These are phyloP conservation scores for Phyllopteryx taeniolatus DNA, from an alignment of 2,113 vertebrate genomes.

Conservation along the genomic window DNA sequence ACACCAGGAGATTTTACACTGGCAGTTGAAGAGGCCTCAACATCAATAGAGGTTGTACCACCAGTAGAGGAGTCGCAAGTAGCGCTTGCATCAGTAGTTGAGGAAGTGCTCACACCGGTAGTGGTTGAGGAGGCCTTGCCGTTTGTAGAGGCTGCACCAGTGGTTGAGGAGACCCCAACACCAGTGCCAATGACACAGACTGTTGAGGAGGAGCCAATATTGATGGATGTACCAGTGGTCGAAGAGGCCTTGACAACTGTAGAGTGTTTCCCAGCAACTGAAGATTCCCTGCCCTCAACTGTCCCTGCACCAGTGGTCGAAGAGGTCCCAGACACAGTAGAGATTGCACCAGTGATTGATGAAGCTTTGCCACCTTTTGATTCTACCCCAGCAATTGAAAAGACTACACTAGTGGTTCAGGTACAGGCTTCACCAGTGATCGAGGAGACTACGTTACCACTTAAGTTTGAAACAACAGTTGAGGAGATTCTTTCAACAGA, in stretches of 20 bases:
- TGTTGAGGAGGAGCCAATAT: neutral
- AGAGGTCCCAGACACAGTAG: neutral
- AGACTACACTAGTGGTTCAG: neutral
- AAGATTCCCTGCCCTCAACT: neutral
- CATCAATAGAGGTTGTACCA: neutral
- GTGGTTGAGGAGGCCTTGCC: neutral
- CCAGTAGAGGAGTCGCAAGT: neutral
- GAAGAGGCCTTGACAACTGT: neutral
- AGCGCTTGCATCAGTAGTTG: neutral
- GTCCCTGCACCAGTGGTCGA: neutral
- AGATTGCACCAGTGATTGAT: neutral
- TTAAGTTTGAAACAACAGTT: too few species aligned
- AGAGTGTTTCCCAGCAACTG: neutral
- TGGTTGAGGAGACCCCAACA: neutral
- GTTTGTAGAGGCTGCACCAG: neutral
- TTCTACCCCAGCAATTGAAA: neutral
- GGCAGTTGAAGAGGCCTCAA: neutral
- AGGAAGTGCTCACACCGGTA: neutral
- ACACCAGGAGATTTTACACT: neutral
- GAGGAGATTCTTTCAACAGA: neutral
- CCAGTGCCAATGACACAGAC: neutral
- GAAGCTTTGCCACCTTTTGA: neutral
- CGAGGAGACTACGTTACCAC: neutral
- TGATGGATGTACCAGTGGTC: neutral
- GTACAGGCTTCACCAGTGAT: neutral